phyloP scores from a whole-genome alignment of 2,113 vertebrate genomes.

The Mugil cephalus region DNA sequence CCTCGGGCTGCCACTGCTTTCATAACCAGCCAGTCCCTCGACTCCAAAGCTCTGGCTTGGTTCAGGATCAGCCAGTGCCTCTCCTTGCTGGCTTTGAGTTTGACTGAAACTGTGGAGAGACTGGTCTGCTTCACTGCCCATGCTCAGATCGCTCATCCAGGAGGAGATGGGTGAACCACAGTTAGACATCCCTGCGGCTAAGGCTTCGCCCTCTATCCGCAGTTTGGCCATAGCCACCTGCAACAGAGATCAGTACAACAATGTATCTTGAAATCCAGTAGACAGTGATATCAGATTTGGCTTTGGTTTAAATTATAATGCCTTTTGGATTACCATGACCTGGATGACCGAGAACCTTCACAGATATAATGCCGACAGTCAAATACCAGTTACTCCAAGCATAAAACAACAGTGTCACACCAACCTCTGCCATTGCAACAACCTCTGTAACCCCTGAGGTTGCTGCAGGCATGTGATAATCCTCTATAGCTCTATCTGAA shows the following conservation, averaged over 20 bases:
- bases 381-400: too few species aligned
- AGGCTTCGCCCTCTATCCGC: slow-evolving; percentile 83
- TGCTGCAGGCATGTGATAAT: slow-evolving; percentile 62
- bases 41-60: slow-evolving; percentile 56
- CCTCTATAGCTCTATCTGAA: slow-evolving; percentile 77
- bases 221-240: slow-evolving; percentile 91
- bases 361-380: too few species aligned
- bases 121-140: slow-evolving; percentile 92
- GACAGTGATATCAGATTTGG: neutral
- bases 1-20: slow-evolving; percentile 19
- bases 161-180: slow-evolving; percentile 93
- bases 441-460: slow-evolving; percentile 81
- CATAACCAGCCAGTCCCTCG: slow-evolving; percentile 59
- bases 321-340: too few species aligned
- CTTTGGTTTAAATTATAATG: neutral
- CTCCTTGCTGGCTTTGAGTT: slow-evolving; percentile 89
- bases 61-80: slow-evolving; percentile 90
- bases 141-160: slow-evolving; percentile 94
- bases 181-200: slow-evolving; percentile 79
- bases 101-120: slow-evolving; percentile 93
- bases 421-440: slow-evolving; percentile 89
- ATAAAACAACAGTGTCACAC: slow-evolving; percentile 30
- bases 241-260: neutral
- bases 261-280: neutral
- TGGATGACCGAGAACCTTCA: too few species aligned